Evolutionary conservation across 1,140 invertebrate species (phyloP).

Genomic region (Propsilocerus akamusi): DNA sequence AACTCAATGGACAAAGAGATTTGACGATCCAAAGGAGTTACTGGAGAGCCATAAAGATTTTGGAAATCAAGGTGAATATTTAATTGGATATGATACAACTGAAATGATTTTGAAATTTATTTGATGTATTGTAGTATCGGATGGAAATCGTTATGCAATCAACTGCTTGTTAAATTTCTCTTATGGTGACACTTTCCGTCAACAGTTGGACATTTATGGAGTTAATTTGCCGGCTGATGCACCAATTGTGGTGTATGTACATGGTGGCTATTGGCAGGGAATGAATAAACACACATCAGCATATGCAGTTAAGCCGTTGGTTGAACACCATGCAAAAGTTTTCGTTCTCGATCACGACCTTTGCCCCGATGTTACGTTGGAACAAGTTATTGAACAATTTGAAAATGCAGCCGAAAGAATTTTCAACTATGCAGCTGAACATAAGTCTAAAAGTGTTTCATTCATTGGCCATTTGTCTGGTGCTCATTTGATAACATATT

Average conservation of each 20-base stretch:
- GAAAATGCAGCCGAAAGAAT: slow-evolving; percentile 34
- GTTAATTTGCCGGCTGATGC: slow-evolving; percentile 24
- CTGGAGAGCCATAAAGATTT: neutral
- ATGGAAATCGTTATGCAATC: neutral
- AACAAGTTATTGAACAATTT: slow-evolving; percentile 41
- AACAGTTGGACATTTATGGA: neutral
- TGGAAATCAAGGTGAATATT: neutral
- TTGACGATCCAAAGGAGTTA: neutral
- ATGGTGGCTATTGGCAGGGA: slow-evolving; percentile 70
- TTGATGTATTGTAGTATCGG: neutral
- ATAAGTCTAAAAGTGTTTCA: slow-evolving; percentile 23
- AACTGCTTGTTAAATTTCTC: neutral
- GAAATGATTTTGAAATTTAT: neutral
- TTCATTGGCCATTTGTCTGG: slow-evolving; percentile 59
- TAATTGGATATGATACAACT: neutral
- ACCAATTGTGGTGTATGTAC: slow-evolving; percentile 56
- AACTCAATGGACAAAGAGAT: neutral
- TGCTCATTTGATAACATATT: slow-evolving; percentile 42
- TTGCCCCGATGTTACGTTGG: slow-evolving; percentile 41
- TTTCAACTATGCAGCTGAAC: slow-evolving; percentile 34
- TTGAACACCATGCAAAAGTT: slow-evolving; percentile 42
- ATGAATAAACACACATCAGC: slow-evolving; percentile 40
- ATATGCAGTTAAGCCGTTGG: slow-evolving; percentile 39
- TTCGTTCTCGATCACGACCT: slow-evolving; percentile 55
- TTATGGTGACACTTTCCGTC: neutral